Conservation (phyloP, 2,113 vertebrate species). For the Melanerpes aurifrons region DNA sequence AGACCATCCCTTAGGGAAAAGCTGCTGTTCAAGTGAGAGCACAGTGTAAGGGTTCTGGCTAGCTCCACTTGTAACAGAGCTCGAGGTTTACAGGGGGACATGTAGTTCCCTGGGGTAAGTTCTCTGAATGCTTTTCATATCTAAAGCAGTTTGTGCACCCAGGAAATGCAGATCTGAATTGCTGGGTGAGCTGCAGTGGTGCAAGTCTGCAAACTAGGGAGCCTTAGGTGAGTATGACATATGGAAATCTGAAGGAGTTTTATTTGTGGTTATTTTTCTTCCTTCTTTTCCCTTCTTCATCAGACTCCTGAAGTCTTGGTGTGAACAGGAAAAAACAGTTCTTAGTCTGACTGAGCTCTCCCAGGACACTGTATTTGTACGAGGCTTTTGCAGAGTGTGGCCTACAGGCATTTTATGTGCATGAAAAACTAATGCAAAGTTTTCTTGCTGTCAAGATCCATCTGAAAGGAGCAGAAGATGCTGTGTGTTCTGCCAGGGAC, state of each 20-base stretch:
- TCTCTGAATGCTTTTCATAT: neutral
- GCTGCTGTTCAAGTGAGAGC: neutral
- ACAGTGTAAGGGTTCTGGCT: neutral
- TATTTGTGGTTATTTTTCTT: neutral
- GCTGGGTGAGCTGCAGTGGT: accelerated
- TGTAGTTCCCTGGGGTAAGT: accelerated
- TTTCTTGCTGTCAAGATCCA: neutral
- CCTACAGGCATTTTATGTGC: neutral
- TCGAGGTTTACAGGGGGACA: accelerated
- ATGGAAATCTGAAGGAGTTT: neutral
- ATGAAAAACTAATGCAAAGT: neutral
- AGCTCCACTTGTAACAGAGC: accelerated
- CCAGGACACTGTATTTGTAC: neutral
- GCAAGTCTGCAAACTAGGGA: neutral
- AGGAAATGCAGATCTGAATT: neutral
- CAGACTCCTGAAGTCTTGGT: neutral
- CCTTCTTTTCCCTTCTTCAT: neutral
- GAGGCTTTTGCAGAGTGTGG: neutral
- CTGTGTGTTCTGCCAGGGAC: neutral
- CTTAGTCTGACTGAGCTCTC: neutral
- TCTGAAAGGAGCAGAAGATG: neutral
- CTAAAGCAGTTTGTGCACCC: neutral
- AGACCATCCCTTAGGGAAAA: neutral
- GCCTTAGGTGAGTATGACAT: neutral
- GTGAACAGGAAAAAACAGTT: neutral